These are phyloP conservation scores for Cerastis rubricosa DNA, from an alignment of 2,888 invertebrate genomes.

Conservation along the genomic window DNA sequence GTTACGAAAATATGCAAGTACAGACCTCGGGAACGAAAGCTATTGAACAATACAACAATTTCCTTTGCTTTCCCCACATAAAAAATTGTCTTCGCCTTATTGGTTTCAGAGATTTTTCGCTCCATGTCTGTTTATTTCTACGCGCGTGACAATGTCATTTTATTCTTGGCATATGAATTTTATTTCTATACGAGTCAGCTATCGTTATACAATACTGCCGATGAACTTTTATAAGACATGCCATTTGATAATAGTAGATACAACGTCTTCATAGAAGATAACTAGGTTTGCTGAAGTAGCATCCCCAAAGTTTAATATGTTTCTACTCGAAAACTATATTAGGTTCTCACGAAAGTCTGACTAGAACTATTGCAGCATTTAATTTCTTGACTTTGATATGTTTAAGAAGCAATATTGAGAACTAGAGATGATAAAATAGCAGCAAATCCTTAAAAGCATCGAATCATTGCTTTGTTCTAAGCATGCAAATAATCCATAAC, in stretches of 20 bases:
- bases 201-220: slow-evolving; percentile 12
- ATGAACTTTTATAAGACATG: slow-evolving; percentile 9
- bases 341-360: neutral
- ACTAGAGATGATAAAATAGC: neutral
- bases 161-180: slow-evolving; percentile 42
- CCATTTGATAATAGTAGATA: neutral
- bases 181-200: slow-evolving; percentile 27
- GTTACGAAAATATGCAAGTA: slow-evolving; percentile 31
- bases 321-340: neutral
- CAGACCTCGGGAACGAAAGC: slow-evolving; percentile 24
- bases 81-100: slow-evolving; percentile 47
- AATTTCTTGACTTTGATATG: neutral
- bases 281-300: neutral
- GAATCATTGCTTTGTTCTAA: slow-evolving; percentile 8
- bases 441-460: neutral
- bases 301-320: neutral
- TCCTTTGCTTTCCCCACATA: slow-evolving; percentile 34
- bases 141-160: slow-evolving; percentile 30
- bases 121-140: slow-evolving; percentile 38
- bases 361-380: neutral
- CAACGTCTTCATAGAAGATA: slow-evolving; percentile 9
- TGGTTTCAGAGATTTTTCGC: slow-evolving; percentile 43
- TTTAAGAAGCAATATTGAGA: neutral
- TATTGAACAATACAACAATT: slow-evolving; percentile 48
- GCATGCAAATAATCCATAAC: slow-evolving; percentile 5